phyloP scores from a whole-genome alignment of 2,113 vertebrate genomes.

The Zapus hudsonius region DNA sequence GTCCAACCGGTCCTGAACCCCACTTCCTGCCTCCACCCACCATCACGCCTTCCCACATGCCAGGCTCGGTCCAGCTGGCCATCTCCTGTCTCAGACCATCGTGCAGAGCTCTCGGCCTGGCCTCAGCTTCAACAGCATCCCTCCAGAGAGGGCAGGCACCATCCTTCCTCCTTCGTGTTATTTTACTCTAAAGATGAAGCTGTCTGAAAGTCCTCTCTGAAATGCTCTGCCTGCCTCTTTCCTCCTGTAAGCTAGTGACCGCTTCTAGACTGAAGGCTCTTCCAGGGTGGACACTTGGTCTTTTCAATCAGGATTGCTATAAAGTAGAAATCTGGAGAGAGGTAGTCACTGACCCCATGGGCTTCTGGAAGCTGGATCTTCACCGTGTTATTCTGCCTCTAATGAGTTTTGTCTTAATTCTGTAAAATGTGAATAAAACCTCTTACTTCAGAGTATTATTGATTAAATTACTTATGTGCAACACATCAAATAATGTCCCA shows the following conservation, averaged over 20 bases:
- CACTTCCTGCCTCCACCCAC: background rate
- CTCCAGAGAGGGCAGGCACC: background rate
- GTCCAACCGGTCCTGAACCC: background rate
- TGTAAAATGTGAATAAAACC: background rate
- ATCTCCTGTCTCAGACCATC: fast-evolving
- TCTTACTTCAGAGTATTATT: background rate
- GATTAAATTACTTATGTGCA: background rate
- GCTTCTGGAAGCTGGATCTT: no score
- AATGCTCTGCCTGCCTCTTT: background rate
- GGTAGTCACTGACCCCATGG: no score
- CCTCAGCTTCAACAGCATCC: background rate
- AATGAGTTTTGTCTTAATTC: background rate
- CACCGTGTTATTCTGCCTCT: no score
- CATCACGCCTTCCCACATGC: background rate
- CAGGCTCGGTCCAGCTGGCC: background rate
- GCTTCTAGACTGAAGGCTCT: background rate
- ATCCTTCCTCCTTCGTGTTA: background rate
- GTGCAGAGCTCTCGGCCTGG: background rate
- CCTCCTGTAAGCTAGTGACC: background rate
- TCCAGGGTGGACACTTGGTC: background rate
- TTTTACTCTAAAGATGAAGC: background rate
- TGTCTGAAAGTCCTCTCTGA: background rate
- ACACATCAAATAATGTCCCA: background rate
- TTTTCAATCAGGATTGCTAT: background rate
- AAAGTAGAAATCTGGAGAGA: no score